Conservation (phyloP, 2,888 invertebrate species). For the Epistrophe grossulariae region DNA sequence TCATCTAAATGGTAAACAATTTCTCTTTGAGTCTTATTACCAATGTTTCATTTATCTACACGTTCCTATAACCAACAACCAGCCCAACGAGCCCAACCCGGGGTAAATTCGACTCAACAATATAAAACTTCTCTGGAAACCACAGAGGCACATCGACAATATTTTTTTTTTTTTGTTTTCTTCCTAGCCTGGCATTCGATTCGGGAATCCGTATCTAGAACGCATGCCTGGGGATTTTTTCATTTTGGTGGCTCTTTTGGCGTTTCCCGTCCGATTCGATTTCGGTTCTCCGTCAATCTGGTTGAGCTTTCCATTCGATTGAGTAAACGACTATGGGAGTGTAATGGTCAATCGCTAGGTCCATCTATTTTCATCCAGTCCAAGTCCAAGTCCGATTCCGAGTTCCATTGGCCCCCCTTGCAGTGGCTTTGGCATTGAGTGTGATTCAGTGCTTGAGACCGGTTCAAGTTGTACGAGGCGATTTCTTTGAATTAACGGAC, state of each 20-base stretch:
- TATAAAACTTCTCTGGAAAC: conserved; percentile 36
- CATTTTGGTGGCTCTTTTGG: conserved; percentile 45
- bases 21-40: conserved; percentile 69
- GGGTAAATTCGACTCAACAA: conserved; percentile 33
- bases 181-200: conserved; percentile 51
- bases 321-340: conserved; percentile 71
- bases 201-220: conserved; percentile 72
- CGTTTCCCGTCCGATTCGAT: conserved; percentile 64
- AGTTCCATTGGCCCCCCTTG: conserved; percentile 69
- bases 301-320: conserved; percentile 74
- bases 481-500: conserved; percentile 64
- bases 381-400: conserved; percentile 34
- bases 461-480: conserved; percentile 79
- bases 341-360: conserved; percentile 72
- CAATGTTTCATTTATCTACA: conserved; percentile 59
- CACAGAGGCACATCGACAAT: conserved; percentile 8
- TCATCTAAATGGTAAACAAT: background rate
- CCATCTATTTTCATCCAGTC: conserved; percentile 62
- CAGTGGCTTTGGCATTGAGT: conserved; percentile 78
- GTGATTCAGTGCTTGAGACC: conserved; percentile 82
- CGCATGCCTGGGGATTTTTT: conserved; percentile 69
- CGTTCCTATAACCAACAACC: conserved; percentile 50
- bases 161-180: conserved; percentile 26
- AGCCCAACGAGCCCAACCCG: conserved; percentile 23
- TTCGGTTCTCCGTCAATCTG: conserved; percentile 71